Evolutionary conservation across 2,113 vertebrate species (phyloP).

Genomic region (Mustelus asterias): DNA sequence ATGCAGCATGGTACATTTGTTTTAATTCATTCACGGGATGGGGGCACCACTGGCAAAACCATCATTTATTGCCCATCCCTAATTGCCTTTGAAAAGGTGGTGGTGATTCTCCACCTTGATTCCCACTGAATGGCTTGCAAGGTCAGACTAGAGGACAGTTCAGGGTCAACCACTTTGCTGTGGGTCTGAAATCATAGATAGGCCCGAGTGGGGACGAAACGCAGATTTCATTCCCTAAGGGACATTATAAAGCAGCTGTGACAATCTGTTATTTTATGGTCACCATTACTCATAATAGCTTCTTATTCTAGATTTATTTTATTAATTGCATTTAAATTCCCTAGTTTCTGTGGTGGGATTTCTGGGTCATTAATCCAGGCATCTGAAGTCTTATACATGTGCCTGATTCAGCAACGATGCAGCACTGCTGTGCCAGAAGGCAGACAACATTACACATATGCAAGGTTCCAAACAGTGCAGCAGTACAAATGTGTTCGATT

Average conservation of each 20-base stretch:
- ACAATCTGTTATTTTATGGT: neutral
- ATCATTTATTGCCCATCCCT: neutral
- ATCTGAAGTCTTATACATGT: neutral
- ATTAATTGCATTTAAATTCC: neutral
- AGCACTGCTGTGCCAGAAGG: neutral
- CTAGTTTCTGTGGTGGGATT: neutral
- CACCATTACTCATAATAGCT: neutral
- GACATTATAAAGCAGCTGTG: too few relatives aligned
- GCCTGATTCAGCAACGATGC: neutral
- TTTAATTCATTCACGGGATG: neutral
- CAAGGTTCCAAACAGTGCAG: neutral
- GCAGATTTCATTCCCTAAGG: neutral
- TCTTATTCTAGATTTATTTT: neutral
- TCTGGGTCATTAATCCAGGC: neutral
- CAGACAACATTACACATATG: neutral
- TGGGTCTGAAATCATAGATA: neutral
- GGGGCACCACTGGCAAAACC: neutral
- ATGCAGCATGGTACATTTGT: neutral
- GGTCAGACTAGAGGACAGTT: neutral
- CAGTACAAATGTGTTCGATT: neutral
- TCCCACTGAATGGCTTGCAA: neutral
- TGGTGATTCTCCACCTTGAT: neutral
- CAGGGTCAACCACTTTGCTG: neutral
- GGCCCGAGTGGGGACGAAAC: neutral
- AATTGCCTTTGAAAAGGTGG: neutral